Conservation (phyloP, 2,888 invertebrate genomes). For the Epiblema foenella region DNA sequence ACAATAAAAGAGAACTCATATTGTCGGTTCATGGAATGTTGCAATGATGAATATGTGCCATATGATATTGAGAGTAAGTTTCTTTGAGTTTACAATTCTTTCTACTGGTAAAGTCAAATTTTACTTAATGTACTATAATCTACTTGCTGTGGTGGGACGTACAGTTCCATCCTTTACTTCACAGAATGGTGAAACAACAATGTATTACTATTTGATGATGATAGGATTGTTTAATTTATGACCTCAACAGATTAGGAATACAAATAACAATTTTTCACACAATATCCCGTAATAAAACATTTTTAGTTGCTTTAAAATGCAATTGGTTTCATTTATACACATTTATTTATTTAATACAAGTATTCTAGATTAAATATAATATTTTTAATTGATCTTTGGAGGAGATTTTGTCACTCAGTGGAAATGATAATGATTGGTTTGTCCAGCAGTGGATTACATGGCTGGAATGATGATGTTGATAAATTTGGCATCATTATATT, state of each 20-base stretch:
- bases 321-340: no score
- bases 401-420: background rate
- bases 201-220: no score
- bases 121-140: no score
- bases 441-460: background rate
- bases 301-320: no score
- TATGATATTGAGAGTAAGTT: constrained; percentile 80
- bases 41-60: constrained; percentile 82
- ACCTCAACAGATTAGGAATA: no score
- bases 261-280: no score
- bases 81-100: background rate
- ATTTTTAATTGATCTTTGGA: background rate
- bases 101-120: background rate
- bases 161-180: no score
- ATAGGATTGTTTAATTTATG: no score
- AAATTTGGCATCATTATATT: background rate
- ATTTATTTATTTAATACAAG: background rate
- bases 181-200: no score
- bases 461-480: background rate
- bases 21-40: constrained; percentile 86
- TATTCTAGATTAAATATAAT: background rate
- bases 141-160: no score
- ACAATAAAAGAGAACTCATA: constrained; percentile 70
- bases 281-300: no score
- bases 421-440: no score